A percentile compares a stretch with the other conserved stretches of the same genome.
Evolutionary conservation across 2,888 invertebrate genomes (phyloP).

Genomic region (Sisyra nigra): DNA sequence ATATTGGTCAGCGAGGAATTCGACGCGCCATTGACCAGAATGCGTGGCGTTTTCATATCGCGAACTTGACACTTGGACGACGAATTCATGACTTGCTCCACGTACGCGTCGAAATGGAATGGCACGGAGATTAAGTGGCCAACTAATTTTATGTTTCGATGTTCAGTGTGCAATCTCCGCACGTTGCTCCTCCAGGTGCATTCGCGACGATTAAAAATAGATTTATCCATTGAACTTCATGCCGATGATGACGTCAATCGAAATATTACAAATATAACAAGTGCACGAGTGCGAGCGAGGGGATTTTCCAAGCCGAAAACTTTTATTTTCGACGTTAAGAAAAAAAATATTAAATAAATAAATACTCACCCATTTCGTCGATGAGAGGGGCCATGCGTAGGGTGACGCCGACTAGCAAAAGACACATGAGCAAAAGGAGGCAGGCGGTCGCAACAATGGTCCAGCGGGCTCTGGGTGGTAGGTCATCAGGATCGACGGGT

Average conservation of each 20-base stretch:
- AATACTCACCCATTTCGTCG: slow-evolving; percentile 81
- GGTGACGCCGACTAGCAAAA: slow-evolving; percentile 80
- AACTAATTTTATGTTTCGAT: too few relatives aligned
- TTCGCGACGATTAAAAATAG: not conserved
- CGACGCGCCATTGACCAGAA: slow-evolving; percentile 2
- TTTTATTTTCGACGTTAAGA: not conserved
- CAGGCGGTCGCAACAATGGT: slow-evolving; percentile 86
- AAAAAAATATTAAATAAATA: not conserved
- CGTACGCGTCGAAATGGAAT: too few relatives aligned
- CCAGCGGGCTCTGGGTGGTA: slow-evolving; percentile 72
- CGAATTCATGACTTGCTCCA: too few relatives aligned
- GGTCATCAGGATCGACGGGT: slow-evolving; percentile 63
- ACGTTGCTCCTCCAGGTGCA: too few relatives aligned
- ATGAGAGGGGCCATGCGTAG: slow-evolving; percentile 88
- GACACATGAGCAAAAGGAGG: slow-evolving; percentile 71
- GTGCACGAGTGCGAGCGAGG: not conserved
- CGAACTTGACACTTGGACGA: too few relatives aligned
- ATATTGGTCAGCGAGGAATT: not conserved
- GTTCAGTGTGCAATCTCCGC: too few relatives aligned
- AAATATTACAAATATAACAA: not conserved
- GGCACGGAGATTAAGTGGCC: too few relatives aligned
- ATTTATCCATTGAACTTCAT: not conserved
- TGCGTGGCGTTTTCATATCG: not conserved
- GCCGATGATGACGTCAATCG: not conserved
- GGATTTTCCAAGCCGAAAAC: not conserved